Conservation (phyloP, 2,797 vertebrate genomes). For the Notolepis coatsorum region DNA sequence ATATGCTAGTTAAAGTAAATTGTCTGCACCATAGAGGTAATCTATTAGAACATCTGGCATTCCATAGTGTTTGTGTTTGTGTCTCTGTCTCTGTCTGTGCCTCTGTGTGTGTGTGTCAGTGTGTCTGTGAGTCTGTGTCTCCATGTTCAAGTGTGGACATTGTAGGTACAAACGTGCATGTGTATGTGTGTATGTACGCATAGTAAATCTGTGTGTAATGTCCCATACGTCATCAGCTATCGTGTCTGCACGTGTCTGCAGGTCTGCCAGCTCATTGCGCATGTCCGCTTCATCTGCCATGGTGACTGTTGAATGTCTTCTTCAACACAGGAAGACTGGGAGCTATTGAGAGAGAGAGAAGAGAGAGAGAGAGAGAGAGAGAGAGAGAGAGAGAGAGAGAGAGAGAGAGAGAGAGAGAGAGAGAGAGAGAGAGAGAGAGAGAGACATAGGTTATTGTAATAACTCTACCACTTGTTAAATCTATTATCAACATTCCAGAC, state of each 20-base stretch:
- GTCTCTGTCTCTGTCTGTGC: too few species aligned
- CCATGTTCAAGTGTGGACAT: too few species aligned
- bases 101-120: too few species aligned
- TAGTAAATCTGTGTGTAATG: neutral
- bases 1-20: too few species aligned
- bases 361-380: conserved; percentile 1
- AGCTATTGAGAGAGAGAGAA: conserved; percentile 23
- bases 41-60: too few species aligned
- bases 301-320: conserved; percentile 61
- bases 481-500: neutral
- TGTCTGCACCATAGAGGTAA: too few species aligned
- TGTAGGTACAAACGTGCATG: too few species aligned
- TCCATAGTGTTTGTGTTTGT: too few species aligned
- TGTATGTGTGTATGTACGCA: neutral
- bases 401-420: conserved; percentile 7
- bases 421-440: conserved; percentile 2
- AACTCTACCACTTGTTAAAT: too few species aligned
- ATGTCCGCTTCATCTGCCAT: conserved; percentile 98
- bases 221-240: conserved; percentile 91
- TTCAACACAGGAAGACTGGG: conserved; percentile 54
- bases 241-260: conserved; percentile 96
- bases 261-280: conserved; percentile 98
- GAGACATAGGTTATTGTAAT: too few species aligned
- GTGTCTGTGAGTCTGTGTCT: too few species aligned
- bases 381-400: conserved; percentile 32